A percentile compares a stretch with the other conserved stretches of the same genome.
Conservation (phyloP, 2,888 invertebrate species). For the Spodoptera littoralis region DNA sequence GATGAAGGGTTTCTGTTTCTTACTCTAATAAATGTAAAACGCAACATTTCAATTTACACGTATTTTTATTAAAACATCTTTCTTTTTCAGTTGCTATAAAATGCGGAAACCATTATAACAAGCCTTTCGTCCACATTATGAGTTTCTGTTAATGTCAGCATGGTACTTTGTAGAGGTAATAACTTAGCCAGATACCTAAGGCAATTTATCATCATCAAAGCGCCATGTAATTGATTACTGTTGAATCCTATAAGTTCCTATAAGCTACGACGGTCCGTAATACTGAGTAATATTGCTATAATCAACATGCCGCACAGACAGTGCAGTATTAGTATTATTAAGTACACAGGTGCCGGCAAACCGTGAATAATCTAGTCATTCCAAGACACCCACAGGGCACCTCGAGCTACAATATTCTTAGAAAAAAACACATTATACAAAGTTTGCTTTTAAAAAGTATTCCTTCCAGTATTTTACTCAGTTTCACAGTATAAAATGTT, state of each 20-base stretch:
- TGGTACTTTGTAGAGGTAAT: conserved; percentile 22
- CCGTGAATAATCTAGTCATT: conserved; percentile 46
- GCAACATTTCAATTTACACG: too few relatives aligned
- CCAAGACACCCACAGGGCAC: conserved; percentile 43
- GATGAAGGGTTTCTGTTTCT: background rate
- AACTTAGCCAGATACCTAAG: conserved; percentile 31
- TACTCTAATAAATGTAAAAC: too few relatives aligned
- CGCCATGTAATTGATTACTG: conserved; percentile 42
- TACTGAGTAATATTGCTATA: conserved; percentile 42
- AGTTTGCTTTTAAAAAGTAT: conserved; percentile 38
- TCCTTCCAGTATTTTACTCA: conserved; percentile 15
- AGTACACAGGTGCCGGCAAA: conserved; percentile 30
- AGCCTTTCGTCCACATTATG: conserved; percentile 17
- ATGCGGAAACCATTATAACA: background rate
- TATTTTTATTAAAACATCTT: too few relatives aligned
- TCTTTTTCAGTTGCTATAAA: too few relatives aligned
- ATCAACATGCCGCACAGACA: conserved; percentile 26
- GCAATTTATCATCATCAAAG: conserved; percentile 49
- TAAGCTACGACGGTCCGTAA: conserved; percentile 22
- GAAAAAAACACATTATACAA: conserved; percentile 25
- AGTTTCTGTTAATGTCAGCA: conserved; percentile 5
- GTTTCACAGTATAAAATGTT: conserved; percentile 36
- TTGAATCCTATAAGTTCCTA: conserved; percentile 22
- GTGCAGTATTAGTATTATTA: conserved; percentile 31
- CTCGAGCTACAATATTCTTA: conserved; percentile 29